Evolutionary conservation across 2,888 invertebrate genomes (phyloP), one percentile per base, ranked within the genome.

Genomic region (Plagiodera versicolora): DNA sequence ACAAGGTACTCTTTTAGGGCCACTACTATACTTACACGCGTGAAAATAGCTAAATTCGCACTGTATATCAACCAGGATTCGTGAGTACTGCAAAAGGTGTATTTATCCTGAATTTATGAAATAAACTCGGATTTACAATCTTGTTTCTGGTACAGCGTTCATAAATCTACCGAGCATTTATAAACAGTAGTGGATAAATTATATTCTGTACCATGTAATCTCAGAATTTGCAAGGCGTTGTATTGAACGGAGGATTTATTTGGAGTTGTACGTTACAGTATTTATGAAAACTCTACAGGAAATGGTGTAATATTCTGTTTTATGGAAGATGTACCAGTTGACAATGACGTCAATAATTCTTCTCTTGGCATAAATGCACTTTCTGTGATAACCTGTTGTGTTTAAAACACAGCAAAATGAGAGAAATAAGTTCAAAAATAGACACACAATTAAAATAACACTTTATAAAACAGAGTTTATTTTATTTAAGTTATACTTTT

Each of bases 131-230:
- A 46, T 53, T 49, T 53, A 53, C 44, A 53, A 44, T 44, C 53
- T 19, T 44, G 53, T 53, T 39, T 53, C 53, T 53, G 39, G 11
- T 24, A 17, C 53, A 53, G 9, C 10, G 20, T 6, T 19, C 16
- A 53, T 53, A 53, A 53, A 53, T 53, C 28, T 6, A 28, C 44
- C 5, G 28, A 44, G 53, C 44, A 53, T 53, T 53, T 44, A 53
- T 44, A 53, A 19, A 53, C 53, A 53, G 53, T 53, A 53, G 53
- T 53, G 35, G 24, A 53, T 53, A 53, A 44, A 53, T 53, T 44
- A 53, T 53, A 53, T 44, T 44, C 44, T 53, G 53, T 53, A 53
- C 53, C 44, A 19, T 44, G 44, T 44, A 53, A 53, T 53, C 53
- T 53, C 24, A n/a, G 35, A 35, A 53, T 53, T 39, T 16, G 53